Evolutionary conservation across 1,140 invertebrate species (phyloP), one percentile per base, ranked within the genome.

Genomic region (Anthonomus grandis): DNA sequence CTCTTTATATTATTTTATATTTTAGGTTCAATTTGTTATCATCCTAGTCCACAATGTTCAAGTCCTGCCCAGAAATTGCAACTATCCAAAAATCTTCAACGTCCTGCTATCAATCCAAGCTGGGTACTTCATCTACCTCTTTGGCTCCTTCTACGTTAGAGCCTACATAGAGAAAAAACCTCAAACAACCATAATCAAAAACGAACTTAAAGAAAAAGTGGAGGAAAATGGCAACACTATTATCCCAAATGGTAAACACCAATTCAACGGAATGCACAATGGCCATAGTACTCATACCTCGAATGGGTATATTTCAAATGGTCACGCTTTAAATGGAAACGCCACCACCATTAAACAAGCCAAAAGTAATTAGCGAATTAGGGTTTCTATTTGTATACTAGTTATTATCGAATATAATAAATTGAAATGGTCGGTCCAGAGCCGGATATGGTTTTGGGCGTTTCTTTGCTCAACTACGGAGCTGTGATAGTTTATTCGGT

Each of bases 121-220:
- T 3, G 73, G 82, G 10, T 76, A 91, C 21, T 95, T 94, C 74
- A 80, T 92, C 27, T 86, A 91, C 64, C 81, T 95, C 67, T 95
- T 95, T 69, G 85, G 84, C 2, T 83, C 86, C 37, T 95, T 94
- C 74, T 95, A 93, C 68, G 75, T 85, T 23, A 78, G 81, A 51
- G 86, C 82, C 59, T 94, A 94, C 65, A 69, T 80, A 9, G 79
- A 79, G 58, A 73, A 57, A n/a, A 57, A 60, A 45, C 50, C 58
- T 2, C 52, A 54, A 52, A 37, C 44, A 12, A 62, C 50, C 25
- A 59, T 54, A 9, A 54, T 54, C 18, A 48, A 56, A 38, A 48
- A 49, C 4, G 25, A 0, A 0, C 12, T 19, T 17, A 47, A 48
- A 25, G 17, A 38, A 24, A 59, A 54, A 53, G 18, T 23, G 12